A percentile compares a stretch with the other conserved stretches of the same genome.
phyloP scores from a whole-genome alignment of 2,113 vertebrate species.

The Accipiter virgatus region DNA sequence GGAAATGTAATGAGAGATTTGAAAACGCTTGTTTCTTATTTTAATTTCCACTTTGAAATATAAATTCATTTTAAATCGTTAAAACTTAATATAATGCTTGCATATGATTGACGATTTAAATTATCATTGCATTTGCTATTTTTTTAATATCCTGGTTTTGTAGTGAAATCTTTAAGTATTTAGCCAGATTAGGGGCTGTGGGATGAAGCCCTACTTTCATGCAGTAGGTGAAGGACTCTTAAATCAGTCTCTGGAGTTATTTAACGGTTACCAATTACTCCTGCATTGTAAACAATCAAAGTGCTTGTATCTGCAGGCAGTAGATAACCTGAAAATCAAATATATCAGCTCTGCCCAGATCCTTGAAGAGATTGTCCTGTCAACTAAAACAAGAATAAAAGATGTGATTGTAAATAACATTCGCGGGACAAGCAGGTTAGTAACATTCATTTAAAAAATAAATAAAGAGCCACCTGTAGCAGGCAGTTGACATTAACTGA shows the following conservation, averaged over 20 bases:
- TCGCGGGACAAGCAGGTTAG: conserved; percentile 29
- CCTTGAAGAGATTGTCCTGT: conserved; percentile 71
- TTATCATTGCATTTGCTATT: not conserved
- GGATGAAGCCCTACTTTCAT: conserved; percentile 14
- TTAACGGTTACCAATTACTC: conserved; percentile 64
- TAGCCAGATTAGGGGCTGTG: not conserved
- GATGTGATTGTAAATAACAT: conserved; percentile 62
- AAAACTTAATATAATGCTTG: not conserved
- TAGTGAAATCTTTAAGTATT: not conserved
- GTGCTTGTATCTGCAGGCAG: conserved; percentile 69
- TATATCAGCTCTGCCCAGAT: conserved; percentile 67
- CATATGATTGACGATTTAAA: not conserved
- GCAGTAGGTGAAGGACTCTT: conserved; percentile 52
- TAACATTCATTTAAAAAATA: conserved; percentile 31
- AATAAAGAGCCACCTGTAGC: conserved; percentile 1
- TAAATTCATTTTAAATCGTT: not conserved
- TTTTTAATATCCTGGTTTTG: not conserved
- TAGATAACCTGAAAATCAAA: conserved; percentile 75
- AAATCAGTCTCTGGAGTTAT: conserved; percentile 69
- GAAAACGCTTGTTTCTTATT: not conserved
- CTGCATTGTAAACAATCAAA: conserved; percentile 70
- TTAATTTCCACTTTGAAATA: conserved; percentile 2
- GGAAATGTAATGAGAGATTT: not conserved
- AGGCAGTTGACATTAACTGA: not conserved
- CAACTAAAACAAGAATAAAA: conserved; percentile 68